Conservation (phyloP, 2,888 invertebrate species). For the Keiferia lycopersicella region DNA sequence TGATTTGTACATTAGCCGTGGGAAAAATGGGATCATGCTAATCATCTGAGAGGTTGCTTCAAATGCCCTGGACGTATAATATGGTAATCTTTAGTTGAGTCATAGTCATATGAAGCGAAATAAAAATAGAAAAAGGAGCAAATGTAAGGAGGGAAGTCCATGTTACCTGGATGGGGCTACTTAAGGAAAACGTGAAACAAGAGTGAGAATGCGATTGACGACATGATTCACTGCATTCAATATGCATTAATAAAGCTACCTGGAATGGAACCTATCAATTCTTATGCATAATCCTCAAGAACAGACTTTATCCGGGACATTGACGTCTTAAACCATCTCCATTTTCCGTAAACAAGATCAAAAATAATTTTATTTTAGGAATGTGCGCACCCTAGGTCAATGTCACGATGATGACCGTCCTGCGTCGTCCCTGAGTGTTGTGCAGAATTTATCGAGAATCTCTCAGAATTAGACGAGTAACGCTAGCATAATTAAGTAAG, state of each 20-base stretch:
- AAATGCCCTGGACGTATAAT: not conserved
- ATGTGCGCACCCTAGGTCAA: constrained; percentile 3
- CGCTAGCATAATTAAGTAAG: too few species aligned
- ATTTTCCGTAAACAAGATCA: not conserved
- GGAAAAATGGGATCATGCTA: not conserved
- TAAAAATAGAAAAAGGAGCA: not conserved
- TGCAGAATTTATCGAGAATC: not conserved
- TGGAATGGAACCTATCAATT: too few species aligned
- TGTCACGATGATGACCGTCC: not conserved
- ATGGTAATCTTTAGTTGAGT: not conserved
- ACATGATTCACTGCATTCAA: not conserved
- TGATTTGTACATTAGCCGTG: too few species aligned
- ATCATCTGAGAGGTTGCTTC: not conserved
- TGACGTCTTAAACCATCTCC: not conserved
- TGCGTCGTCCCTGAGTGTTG: not conserved
- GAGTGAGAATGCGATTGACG: not conserved
- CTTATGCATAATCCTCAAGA: too few species aligned
- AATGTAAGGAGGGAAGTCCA: not conserved
- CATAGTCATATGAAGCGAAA: not conserved
- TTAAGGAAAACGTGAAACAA: not conserved
- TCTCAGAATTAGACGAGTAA: too few species aligned
- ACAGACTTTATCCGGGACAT: not conserved
- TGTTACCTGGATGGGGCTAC: too few species aligned
- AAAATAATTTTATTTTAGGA: not conserved
- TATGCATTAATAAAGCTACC: not conserved